Percentiles rank a stretch among this genome's conserved stretches.
These are phyloP conservation scores for Trissolcus basalis DNA, from an alignment of 1,140 invertebrate genomes.

Conservation along the genomic window DNA sequence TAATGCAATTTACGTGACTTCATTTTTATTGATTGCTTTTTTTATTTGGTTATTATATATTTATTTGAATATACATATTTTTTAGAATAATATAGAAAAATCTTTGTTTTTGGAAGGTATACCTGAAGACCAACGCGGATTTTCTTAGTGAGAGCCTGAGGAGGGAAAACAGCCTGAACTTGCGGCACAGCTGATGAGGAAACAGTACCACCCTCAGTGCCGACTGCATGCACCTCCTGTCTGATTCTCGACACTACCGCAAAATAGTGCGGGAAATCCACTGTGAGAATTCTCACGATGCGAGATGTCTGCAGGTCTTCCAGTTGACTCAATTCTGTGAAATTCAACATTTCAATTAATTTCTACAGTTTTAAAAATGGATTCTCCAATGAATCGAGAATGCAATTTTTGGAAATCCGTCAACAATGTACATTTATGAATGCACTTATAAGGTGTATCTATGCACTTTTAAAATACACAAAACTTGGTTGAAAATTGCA, in stretches of 20 bases:
- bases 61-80: too few species aligned
- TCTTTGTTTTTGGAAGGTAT: too few species aligned
- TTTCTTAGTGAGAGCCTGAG: slow-evolving; percentile 94
- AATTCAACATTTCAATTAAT: slow-evolving; percentile 3
- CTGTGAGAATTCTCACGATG: slow-evolving; percentile 94
- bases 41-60: too few species aligned
- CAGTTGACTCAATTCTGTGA: slow-evolving; percentile 84
- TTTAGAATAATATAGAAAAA: too few species aligned
- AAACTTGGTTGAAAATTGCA: too few species aligned
- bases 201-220: slow-evolving; percentile 95
- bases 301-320: slow-evolving; percentile 90
- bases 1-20: too few species aligned
- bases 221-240: slow-evolving; percentile 95
- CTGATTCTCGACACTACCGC: slow-evolving; percentile 93
- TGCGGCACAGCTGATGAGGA: slow-evolving; percentile 95
- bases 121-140: slow-evolving; percentile 97
- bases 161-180: slow-evolving; percentile 96
- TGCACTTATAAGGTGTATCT: too few species aligned
- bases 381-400: too few species aligned
- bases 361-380: background rate
- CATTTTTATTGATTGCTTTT: too few species aligned
- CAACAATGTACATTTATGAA: too few species aligned
- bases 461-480: too few species aligned
- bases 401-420: too few species aligned
- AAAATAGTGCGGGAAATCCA: slow-evolving; percentile 97